These are phyloP conservation scores for Drosophila flavopinicola DNA, from an alignment of 2,888 invertebrate genomes.

Conservation along the genomic window DNA sequence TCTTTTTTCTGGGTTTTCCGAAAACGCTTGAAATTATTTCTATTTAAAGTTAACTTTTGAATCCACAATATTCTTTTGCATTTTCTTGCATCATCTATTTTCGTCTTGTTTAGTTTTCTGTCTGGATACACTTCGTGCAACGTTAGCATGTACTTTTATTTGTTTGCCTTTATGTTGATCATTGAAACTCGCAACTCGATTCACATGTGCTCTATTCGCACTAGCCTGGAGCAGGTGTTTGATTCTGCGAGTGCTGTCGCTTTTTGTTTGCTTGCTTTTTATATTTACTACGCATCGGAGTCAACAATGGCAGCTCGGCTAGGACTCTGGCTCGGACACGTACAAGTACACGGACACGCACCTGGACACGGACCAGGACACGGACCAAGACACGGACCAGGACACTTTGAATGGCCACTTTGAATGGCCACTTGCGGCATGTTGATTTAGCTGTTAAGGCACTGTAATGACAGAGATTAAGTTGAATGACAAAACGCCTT, in stretches of 20 bases:
- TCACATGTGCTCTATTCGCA: neutral
- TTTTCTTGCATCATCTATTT: too few relatives aligned
- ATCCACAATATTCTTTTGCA: too few relatives aligned
- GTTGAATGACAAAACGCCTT: slow-evolving; percentile 36
- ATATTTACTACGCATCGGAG: slow-evolving; percentile 4
- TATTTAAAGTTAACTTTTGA: too few relatives aligned
- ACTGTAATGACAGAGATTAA: slow-evolving; percentile 56
- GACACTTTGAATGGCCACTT: slow-evolving; percentile 29
- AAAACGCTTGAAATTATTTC: too few relatives aligned
- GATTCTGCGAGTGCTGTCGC: neutral
- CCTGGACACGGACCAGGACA: too few relatives aligned
- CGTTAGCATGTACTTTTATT: too few relatives aligned
- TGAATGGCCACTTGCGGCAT: slow-evolving; percentile 45
- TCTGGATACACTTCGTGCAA: too few relatives aligned
- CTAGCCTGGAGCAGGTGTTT: neutral
- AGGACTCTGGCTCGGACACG: neutral
- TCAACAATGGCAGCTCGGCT: slow-evolving; percentile 1
- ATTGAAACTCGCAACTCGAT: neutral
- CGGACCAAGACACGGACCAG: neutral
- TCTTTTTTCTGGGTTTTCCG: too few relatives aligned
- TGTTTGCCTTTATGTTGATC: too few relatives aligned
- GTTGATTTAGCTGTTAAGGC: slow-evolving; percentile 60
- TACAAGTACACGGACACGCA: neutral
- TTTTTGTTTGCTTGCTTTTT: slow-evolving; percentile 15
- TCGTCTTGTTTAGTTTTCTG: too few relatives aligned